Conservation (phyloP, 1,140 invertebrate genomes). For the Drosophila athabasca region DNA sequence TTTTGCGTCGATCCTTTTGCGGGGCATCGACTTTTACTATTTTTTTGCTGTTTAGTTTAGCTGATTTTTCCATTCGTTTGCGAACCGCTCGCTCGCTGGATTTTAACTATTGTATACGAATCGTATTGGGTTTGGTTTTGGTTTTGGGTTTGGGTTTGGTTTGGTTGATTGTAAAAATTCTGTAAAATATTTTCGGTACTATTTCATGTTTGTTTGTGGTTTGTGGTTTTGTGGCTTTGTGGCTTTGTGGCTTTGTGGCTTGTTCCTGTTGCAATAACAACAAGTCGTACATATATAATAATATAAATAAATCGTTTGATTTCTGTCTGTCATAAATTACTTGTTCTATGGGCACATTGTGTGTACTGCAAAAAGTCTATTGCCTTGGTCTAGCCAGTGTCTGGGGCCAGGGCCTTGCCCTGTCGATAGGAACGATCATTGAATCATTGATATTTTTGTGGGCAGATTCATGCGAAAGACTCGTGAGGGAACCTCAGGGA, state of each 20-base stretch:
- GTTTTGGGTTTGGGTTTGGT: too few species aligned
- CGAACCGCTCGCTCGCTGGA: slow-evolving; percentile 29
- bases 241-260: slow-evolving; percentile 38
- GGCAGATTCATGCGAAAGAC: too few species aligned
- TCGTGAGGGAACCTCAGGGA: too few species aligned
- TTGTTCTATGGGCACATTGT: slow-evolving; percentile 81
- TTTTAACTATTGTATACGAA: slow-evolving; percentile 21
- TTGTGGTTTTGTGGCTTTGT: slow-evolving; percentile 39
- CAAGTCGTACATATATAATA: slow-evolving; percentile 51
- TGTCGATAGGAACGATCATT: slow-evolving; percentile 50
- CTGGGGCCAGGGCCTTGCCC: slow-evolving; percentile 14
- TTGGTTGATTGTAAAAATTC: slow-evolving; percentile 64
- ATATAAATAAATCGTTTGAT: slow-evolving; percentile 78
- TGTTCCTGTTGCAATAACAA: slow-evolving; percentile 70
- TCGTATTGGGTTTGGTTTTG: neutral
- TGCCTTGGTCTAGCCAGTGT: slow-evolving; percentile 1
- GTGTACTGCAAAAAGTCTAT: slow-evolving; percentile 64
- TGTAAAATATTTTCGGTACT: slow-evolving; percentile 80
- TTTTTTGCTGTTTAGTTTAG: slow-evolving; percentile 47
- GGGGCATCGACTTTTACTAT: slow-evolving; percentile 56
- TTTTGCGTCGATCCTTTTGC: slow-evolving; percentile 35
- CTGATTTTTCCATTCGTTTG: slow-evolving; percentile 34
- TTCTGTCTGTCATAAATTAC: slow-evolving; percentile 62
- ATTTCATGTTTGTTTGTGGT: slow-evolving; percentile 54
- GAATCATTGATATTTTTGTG: slow-evolving; percentile 21